Base-by-base conservation (phyloP, 2,888 invertebrate species). In the Hydrotaea cyrtoneurina region DNA sequence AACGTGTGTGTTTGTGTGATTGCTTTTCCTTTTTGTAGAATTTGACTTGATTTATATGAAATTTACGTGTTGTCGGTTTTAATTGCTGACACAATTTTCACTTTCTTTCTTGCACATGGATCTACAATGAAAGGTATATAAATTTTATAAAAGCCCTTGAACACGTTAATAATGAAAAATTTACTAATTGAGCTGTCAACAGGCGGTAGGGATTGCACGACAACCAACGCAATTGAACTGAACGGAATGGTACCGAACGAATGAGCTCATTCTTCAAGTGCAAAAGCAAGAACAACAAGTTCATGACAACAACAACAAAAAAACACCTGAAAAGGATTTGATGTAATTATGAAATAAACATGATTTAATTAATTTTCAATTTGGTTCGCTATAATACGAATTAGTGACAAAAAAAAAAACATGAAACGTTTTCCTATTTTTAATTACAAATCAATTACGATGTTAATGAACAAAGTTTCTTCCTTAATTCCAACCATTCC, bases 101-200 rank as follows among this genome's bases (percentile, higher is more conserved):
- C 76, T 64, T 66, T 73, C 62, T 5, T 50, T 59, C 66, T 21
- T 39, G 26, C 17, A 23, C 69, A 55, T n/a, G 55, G 23, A 43
- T 15, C 13, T 23, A n/a, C 19, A 55, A 55, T n/a, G 23, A 43
- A 23, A 39, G 69, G 26, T 57, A 57, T 66, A 81, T 26, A 64
- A 46, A 64, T 62, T 57, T 64, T 31, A 62, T 50, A 39, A 55
- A 73, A 66, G 73, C 55, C 55, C 80, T 77, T 77, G 66, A 80
- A 80, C 71, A 80, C 71, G n/a, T 80, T 80, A 57, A 64, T 83
- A 75, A 78, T 80, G 53, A 57, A 26, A 72, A 80, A 74, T 76
- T 75, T 76, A 72, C 78, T 84, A 84, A 84, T 84, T 84, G 80
- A 81, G 80, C 78, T 81, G 78, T 78, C 84, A 84, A 66, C 78